These are phyloP conservation scores for Andrena marginata DNA, from an alignment of 2,888 invertebrate species.

Conservation along the genomic window DNA sequence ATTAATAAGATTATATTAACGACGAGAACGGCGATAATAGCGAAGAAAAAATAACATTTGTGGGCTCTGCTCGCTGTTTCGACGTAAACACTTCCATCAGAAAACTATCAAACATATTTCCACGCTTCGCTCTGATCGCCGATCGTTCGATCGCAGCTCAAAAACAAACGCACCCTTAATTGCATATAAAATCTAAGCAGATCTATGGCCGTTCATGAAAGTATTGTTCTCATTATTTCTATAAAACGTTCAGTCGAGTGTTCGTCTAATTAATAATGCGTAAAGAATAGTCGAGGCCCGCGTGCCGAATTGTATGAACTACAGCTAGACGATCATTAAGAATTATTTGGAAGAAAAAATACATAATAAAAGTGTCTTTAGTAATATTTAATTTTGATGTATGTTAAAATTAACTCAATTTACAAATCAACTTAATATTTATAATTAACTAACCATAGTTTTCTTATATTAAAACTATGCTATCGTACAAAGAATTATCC, in stretches of 20 bases:
- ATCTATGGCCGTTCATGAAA: constrained; percentile 22
- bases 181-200: not conserved
- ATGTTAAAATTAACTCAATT: constrained; percentile 73
- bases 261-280: too few species aligned
- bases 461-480: constrained; percentile 73
- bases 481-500: constrained; percentile 72
- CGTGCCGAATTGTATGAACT: constrained; percentile 5
- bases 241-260: constrained; percentile 1
- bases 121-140: too few species aligned
- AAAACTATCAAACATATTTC: too few species aligned
- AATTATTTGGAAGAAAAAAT: constrained; percentile 65
- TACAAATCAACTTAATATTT: constrained; percentile 74
- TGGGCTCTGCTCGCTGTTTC: too few species aligned
- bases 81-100: too few species aligned
- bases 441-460: constrained; percentile 70
- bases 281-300: not conserved
- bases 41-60: too few species aligned
- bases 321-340: constrained; percentile 39
- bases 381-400: constrained; percentile 72
- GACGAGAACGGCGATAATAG: too few species aligned
- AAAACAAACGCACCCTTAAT: not conserved
- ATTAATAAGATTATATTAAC: too few species aligned
- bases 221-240: not conserved
- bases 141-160: too few species aligned
- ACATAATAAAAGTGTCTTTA: constrained; percentile 66